Evolutionary conservation across 1,140 invertebrate species (phyloP), one percentile per base, ranked within the genome.

Genomic region (Medauroidea extradentata): DNA sequence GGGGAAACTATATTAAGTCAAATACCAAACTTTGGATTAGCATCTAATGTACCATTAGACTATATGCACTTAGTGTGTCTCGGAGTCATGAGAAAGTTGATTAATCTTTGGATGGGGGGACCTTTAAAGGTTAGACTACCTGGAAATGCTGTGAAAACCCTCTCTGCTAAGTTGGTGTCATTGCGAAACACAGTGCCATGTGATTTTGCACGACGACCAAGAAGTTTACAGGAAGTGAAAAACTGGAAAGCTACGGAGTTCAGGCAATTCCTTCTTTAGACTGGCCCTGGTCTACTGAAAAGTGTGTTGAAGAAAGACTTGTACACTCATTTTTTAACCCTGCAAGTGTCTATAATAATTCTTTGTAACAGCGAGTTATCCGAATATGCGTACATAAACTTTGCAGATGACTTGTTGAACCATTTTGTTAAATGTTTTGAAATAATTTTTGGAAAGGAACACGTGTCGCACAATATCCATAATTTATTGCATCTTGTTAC

Each of bases 191-290:
- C 14, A 19, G 67, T 71, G 34, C 70, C 75, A 27, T 19, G 11
- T 29, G 73, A 79, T 61, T 79, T 77, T 72, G 48, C 53, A 46
- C 57, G 76, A 58, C 74, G 75, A 59, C 71, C 75, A 8, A 63
- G 74, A 55, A 38, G 52, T 21, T 58, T 79, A 2, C 27, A 51
- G 19, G 72, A 78, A 41, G 21, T 75, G 29, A 63, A 69, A 5
- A 53, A 66, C 29, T 80, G 73, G 73, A 80, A 79, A 65, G 77
- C 73, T 8, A 78, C 77, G 48, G 78, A 79, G 63, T 75, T 75
- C 63, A 57, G 76, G 23, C 62, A 70, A 44, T 76, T 79, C 65
- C 53, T 80, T 19, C 60, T 79, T 4, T 80, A 80, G 63, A 73
- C 69, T n/a, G 77, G 76, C 11, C 64, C 72, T 42, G 54, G 75